Evolutionary conservation across 2,113 vertebrate species (phyloP), one percentile per base, ranked within the genome.

Genomic region (Xiphophorus couchianus): DNA sequence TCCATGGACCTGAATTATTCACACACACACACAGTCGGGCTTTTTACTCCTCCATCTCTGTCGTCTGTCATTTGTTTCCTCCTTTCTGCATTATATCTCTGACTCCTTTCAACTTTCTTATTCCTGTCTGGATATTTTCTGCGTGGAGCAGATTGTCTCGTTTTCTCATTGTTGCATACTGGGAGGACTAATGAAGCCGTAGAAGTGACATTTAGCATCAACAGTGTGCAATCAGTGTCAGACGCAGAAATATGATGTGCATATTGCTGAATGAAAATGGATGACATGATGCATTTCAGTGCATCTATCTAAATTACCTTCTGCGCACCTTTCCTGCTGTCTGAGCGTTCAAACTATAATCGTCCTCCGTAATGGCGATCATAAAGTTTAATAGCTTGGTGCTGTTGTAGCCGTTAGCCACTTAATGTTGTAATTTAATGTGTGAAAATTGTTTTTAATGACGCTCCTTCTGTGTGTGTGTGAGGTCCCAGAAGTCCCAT

Each of bases 381-480:
- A 93, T 95, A 95, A 96, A 94, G 93, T 96, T 94, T 93, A 92
- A 94, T 93, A 93, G 93, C 94, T 90, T 86, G 81, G 94, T 83
- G 72, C 95, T 95, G 94, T 77, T 82, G 76, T 85, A 85, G 84
- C 95, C 91, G 92, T 95, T 96, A 95, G 94, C 93, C 94, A 96
- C 95, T 96, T 96, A 96, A 96, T 97, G 96, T 96, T 96, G 80
- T 69, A 63, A 73, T 31, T 48, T 82, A 73, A 82, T 77, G 96
- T 96, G 94, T 95, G 95, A 94, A 88, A 96, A 96, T 96, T 93
- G 93, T 91, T 86, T 95, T 88, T 95, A 95, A 96, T 94, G 96
- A 95, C 95, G 94, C 95, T 90, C 93, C 93, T 73, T 80, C 62
- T 89, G 91, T 92, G 79, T 67, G 94, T 94, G 94, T 92, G 94